Percentiles rank a stretch among this genome's conserved stretches.
Evolutionary conservation across 2,797 vertebrate species (phyloP).

Genomic region (Typhlichthys eigenmanni): DNA sequence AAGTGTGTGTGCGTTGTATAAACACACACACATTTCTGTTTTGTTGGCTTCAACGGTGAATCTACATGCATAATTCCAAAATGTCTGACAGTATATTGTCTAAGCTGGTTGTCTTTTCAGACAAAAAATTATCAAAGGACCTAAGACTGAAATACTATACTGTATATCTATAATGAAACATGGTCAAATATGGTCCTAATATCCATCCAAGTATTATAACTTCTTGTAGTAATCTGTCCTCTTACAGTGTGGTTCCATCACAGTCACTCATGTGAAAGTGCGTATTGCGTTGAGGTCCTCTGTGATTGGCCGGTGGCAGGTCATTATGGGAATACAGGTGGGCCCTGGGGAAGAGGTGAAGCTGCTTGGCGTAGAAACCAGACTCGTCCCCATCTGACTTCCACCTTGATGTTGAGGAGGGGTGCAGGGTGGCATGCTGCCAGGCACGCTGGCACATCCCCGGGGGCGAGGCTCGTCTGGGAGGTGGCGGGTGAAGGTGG

Average conservation of each 20-base stretch:
- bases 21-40: no score
- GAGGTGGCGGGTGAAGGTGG: constrained; percentile 80
- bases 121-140: no score
- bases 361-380: constrained; percentile 47
- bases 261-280: constrained; percentile 54
- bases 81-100: no score
- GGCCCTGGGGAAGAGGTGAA: constrained; percentile 26
- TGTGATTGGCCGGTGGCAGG: neutral
- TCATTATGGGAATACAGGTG: neutral
- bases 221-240: neutral
- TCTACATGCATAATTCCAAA: no score
- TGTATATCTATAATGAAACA: neutral
- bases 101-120: no score
- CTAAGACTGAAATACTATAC: no score
- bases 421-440: constrained; percentile 66
- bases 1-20: neutral
- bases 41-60: no score
- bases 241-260: constrained; percentile 75
- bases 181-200: neutral
- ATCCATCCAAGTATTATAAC: no score
- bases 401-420: constrained; percentile 81
- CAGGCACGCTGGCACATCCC: constrained; percentile 40
- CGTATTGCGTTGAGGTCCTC: constrained; percentile 10
- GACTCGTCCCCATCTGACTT: constrained; percentile 81
- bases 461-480: constrained; percentile 49